Evolutionary conservation across 2,888 invertebrate genomes (phyloP).

Genomic region (Onchidella celtica): DNA sequence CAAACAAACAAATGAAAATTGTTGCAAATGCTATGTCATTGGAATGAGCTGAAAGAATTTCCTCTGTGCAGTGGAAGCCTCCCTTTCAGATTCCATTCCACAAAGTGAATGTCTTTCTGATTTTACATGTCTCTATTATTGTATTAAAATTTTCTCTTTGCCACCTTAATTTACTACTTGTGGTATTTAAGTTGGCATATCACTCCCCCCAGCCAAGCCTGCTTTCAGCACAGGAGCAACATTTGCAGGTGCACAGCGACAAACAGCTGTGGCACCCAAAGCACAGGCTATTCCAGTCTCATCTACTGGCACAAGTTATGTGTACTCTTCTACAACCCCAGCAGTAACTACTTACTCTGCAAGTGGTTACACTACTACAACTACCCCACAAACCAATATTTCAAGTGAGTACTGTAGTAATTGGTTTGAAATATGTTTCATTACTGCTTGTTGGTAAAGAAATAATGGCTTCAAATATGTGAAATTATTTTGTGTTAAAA

Average conservation of each 20-base stretch:
- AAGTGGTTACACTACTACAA: conserved; percentile 61
- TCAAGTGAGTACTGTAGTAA: conserved; percentile 63
- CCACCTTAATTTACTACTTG: conserved; percentile 34
- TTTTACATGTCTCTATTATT: too few species aligned
- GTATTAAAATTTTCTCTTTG: conserved; percentile 17
- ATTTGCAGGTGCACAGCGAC: conserved; percentile 66
- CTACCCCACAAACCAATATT: conserved; percentile 64
- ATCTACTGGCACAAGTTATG: conserved; percentile 72
- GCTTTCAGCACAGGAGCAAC: conserved; percentile 72
- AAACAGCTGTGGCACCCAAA: conserved; percentile 70
- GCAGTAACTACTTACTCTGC: conserved; percentile 66
- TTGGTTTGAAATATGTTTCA: too few species aligned
- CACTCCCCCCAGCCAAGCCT: conserved; percentile 68
- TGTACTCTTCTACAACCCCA: conserved; percentile 71
- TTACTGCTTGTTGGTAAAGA: too few species aligned
- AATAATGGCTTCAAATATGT: too few species aligned
- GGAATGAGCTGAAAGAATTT: too few species aligned
- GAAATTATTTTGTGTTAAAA: too few species aligned
- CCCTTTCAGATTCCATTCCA: too few species aligned
- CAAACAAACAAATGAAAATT: too few species aligned
- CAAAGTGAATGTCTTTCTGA: too few species aligned
- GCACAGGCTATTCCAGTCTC: conserved; percentile 69
- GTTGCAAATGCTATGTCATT: too few species aligned
- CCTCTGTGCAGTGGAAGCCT: too few species aligned
- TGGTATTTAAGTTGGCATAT: conserved; percentile 43